A percentile compares a stretch with the other conserved stretches of the same genome.
phyloP scores from a whole-genome alignment of 2,888 invertebrate genomes.

The Drosophila formosana region DNA sequence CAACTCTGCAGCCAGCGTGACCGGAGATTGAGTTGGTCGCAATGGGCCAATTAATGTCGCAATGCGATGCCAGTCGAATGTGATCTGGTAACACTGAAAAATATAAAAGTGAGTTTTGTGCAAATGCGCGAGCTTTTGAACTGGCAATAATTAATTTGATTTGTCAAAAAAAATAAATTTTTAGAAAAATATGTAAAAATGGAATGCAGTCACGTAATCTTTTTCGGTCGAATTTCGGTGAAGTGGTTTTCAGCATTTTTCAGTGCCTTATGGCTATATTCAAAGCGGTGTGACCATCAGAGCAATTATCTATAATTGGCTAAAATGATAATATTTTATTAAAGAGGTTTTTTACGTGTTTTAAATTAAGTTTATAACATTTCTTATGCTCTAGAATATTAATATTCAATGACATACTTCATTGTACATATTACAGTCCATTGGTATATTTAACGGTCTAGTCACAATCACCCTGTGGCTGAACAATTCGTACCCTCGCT shows the following conservation, averaged over 20 bases:
- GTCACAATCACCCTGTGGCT: background rate
- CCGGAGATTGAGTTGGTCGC: background rate
- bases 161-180: no score
- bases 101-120: background rate
- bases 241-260: background rate
- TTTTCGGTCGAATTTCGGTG: background rate
- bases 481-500: background rate
- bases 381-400: no score
- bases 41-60: background rate
- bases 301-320: no score
- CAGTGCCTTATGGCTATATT: background rate
- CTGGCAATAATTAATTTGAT: background rate
- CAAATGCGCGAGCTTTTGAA: background rate
- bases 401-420: no score
- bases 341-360: no score
- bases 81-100: background rate
- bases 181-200: no score
- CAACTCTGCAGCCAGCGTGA: slow-evolving; percentile 47
- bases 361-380: no score
- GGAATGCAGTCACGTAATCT: no score
- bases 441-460: background rate
- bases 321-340: no score
- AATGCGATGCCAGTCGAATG: background rate
- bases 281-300: background rate
- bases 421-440: no score